Evolutionary conservation across 2,888 invertebrate species (phyloP).

Genomic region (Scrobipalpa costella): DNA sequence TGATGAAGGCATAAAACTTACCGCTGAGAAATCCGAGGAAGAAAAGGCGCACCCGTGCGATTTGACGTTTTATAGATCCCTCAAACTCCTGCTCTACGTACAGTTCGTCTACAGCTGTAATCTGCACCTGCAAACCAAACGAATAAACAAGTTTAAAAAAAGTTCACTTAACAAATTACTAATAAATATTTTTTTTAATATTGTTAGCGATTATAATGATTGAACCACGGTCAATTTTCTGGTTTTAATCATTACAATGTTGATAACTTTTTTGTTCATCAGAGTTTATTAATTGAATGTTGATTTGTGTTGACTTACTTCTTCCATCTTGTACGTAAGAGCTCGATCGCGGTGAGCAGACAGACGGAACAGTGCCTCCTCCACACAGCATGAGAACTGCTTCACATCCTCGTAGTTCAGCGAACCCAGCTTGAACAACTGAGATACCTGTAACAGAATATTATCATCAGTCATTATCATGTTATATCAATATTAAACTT

Average conservation of each 20-base stretch:
- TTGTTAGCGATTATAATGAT: no score
- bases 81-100: slow-evolving; percentile 93
- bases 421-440: slow-evolving; percentile 97
- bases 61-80: slow-evolving; percentile 92
- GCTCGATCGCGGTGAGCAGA: slow-evolving; percentile 93
- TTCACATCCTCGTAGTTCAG: slow-evolving; percentile 94
- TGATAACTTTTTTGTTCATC: no score
- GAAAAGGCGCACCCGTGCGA: slow-evolving; percentile 96
- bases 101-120: slow-evolving; percentile 95
- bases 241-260: no score
- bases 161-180: no score
- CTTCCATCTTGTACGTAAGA: slow-evolving; percentile 96
- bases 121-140: slow-evolving; percentile 84
- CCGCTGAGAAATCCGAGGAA: slow-evolving; percentile 97
- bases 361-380: slow-evolving; percentile 94
- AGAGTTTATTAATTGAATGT: no score
- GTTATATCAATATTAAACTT: neutral
- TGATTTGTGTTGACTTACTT: no score
- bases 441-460: slow-evolving; percentile 85
- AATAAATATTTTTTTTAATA: no score
- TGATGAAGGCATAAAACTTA: slow-evolving; percentile 50
- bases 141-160: neutral
- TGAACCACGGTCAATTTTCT: no score
- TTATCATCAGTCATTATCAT: neutral
- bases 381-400: slow-evolving; percentile 94